phyloP scores from a whole-genome alignment of 2,113 vertebrate species.

The Hippolais icterina region DNA sequence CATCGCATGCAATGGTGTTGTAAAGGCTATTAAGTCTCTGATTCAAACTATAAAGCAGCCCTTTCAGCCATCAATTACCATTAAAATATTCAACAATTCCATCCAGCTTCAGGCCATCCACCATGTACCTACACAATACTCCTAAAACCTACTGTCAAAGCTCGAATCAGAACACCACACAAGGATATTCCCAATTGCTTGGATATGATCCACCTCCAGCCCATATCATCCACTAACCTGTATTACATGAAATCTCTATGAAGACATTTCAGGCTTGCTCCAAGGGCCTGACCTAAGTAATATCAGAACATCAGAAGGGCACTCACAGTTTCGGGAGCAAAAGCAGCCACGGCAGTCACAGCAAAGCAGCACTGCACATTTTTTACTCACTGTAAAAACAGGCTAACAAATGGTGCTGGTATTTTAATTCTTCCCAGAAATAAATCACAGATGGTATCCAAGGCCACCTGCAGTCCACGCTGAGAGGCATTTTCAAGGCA shows the following conservation, averaged over 20 bases:
- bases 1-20: not conserved
- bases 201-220: not conserved
- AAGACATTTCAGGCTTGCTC: not conserved
- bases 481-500: slow-evolving; percentile 57
- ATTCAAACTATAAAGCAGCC: not conserved
- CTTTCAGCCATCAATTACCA: not conserved
- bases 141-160: not conserved
- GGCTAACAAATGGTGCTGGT: slow-evolving; percentile 57
- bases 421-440: slow-evolving; percentile 70
- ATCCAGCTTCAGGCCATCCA: not conserved
- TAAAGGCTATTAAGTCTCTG: not conserved
- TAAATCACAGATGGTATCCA: slow-evolving; percentile 67
- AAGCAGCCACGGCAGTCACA: not conserved
- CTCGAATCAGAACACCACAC: rapidly evolving
- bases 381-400: slow-evolving; percentile 45
- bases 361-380: not conserved
- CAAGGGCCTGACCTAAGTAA: not conserved
- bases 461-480: slow-evolving; percentile 53
- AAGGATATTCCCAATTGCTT: not conserved
- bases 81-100: not conserved
- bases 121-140: rapidly evolving
- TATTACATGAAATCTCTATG: not conserved
- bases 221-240: not conserved
- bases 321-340: rapidly evolving
- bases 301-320: not conserved